Percentiles rank a stretch among this genome's conserved stretches.
Conservation (phyloP, 30 jellyfish, hydroid and myxozoan genomes). For the Mastigias papua region DNA sequence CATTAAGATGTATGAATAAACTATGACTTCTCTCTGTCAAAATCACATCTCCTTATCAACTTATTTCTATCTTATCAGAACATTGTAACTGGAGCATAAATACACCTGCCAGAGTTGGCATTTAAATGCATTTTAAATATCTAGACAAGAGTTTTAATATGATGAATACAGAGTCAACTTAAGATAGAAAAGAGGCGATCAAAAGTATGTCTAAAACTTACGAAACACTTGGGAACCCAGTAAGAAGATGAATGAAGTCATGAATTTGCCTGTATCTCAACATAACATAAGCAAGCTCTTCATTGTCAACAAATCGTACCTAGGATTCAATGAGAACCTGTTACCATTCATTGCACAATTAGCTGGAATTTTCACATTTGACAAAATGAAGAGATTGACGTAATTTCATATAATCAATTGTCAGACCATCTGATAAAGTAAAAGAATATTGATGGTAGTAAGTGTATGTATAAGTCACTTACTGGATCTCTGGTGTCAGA, state of each 20-base stretch:
- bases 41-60: too few species aligned
- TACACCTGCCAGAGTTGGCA: too few species aligned
- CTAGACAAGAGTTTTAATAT: too few species aligned
- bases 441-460: too few species aligned
- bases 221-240: slow-evolving; percentile 88
- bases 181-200: not conserved
- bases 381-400: too few species aligned
- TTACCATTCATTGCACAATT: not conserved
- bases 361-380: not conserved
- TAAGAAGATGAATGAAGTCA: slow-evolving; percentile 86
- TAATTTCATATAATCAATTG: too few species aligned
- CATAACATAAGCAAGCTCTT: slow-evolving; percentile 97
- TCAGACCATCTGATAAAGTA: too few species aligned
- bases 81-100: too few species aligned
- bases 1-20: too few species aligned
- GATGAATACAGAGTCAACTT: not conserved
- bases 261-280: slow-evolving; percentile 94
- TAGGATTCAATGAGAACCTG: not conserved
- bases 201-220: slow-evolving; percentile 14
- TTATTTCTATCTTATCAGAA: too few species aligned
- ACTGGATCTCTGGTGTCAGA: slow-evolving; percentile 90
- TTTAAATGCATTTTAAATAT: too few species aligned
- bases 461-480: slow-evolving; percentile 22
- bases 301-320: slow-evolving; percentile 90
- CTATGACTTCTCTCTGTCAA: too few species aligned